These are phyloP conservation scores for Eumaeus atala DNA, from an alignment of 1,140 invertebrate species.

Conservation along the genomic window DNA sequence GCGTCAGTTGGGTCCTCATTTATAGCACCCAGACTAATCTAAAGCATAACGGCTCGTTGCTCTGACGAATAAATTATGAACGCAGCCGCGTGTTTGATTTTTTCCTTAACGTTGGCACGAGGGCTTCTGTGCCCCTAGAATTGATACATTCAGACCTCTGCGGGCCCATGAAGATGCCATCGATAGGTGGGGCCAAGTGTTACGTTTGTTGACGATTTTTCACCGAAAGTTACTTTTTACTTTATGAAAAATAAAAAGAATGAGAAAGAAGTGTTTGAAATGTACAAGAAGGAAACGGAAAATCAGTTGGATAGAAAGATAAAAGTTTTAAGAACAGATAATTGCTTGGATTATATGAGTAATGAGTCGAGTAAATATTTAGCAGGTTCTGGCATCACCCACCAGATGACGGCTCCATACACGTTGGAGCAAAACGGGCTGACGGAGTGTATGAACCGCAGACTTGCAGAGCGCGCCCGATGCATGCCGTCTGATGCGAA, in stretches of 20 bases:
- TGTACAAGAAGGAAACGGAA: conserved; percentile 26
- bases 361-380: conserved; percentile 23
- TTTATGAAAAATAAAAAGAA: conserved; percentile 28
- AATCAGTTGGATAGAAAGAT: conserved; percentile 27
- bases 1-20: no score
- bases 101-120: no score
- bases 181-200: conserved; percentile 44
- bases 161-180: conserved; percentile 53
- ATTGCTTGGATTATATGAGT: conserved; percentile 29
- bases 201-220: conserved; percentile 59
- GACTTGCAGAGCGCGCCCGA: background rate
- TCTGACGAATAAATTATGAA: no score
- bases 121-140: background rate
- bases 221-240: conserved; percentile 28
- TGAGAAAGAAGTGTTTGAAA: conserved; percentile 23
- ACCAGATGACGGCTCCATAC: conserved; percentile 8
- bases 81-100: no score
- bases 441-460: background rate
- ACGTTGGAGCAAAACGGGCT: conserved; percentile 10
- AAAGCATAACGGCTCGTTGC: no score
- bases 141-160: conserved; percentile 38
- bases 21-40: no score
- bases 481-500: background rate
- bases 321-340: conserved; percentile 27
- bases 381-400: conserved; percentile 16